These are phyloP conservation scores for Burhinus bistriatus DNA, from an alignment of 2,113 vertebrate genomes.

Conservation along the genomic window DNA sequence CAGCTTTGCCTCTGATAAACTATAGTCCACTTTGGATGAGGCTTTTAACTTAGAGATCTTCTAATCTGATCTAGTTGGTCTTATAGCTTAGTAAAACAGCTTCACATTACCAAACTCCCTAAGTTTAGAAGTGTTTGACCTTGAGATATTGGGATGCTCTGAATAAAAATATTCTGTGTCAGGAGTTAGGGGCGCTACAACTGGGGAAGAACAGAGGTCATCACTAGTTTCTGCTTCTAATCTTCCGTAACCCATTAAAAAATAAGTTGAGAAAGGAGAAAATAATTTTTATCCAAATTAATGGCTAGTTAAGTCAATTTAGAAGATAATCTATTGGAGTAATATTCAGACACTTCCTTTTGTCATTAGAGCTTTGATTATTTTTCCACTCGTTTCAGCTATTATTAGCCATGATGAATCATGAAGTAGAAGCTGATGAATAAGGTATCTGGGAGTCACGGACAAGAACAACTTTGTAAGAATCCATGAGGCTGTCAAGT, in stretches of 20 bases:
- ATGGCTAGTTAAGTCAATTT: neutral
- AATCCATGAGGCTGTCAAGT: neutral
- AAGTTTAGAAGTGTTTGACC: neutral
- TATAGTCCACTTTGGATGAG: neutral
- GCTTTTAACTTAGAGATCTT: neutral
- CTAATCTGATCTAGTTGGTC: neutral
- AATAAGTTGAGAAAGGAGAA: neutral
- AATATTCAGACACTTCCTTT: conserved; percentile 17
- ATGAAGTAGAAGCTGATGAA: neutral
- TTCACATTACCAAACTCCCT: neutral
- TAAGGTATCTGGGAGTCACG: neutral
- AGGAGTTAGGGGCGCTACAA: neutral
- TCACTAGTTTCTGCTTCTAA: neutral
- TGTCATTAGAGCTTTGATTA: conserved; percentile 37
- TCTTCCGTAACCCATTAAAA: neutral
- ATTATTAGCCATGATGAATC: conserved; percentile 1
- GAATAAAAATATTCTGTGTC: neutral
- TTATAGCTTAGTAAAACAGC: neutral
- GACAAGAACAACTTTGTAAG: neutral
- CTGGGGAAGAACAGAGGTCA: neutral
- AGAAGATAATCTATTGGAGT: neutral
- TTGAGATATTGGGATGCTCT: neutral
- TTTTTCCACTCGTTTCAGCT: conserved; percentile 16
- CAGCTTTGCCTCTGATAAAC: neutral
- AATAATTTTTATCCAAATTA: neutral